A percentile compares a stretch with the other conserved stretches of the same genome.
These are phyloP conservation scores for Entomyzon cyanotis DNA, from an alignment of 2,113 vertebrate genomes.

Conservation along the genomic window DNA sequence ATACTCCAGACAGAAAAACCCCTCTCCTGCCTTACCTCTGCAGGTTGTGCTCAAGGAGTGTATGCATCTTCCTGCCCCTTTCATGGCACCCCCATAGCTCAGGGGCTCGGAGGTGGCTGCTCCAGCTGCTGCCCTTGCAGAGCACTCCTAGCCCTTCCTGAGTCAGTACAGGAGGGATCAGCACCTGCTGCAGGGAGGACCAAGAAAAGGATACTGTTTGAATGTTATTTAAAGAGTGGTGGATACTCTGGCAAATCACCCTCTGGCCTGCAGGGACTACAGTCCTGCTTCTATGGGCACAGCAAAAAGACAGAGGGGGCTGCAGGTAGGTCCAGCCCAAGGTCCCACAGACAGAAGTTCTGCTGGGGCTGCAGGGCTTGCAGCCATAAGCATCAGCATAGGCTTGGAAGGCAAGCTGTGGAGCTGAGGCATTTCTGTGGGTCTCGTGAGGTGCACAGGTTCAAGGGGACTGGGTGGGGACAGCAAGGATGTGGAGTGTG, in stretches of 20 bases:
- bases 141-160: neutral
- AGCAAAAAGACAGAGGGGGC: neutral
- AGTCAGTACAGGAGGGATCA: neutral
- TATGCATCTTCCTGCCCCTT: neutral
- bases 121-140: neutral
- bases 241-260: neutral
- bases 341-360: too few species aligned
- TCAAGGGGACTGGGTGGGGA: neutral
- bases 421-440: neutral
- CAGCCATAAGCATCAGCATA: fast-evolving
- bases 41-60: neutral
- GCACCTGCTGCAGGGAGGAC: neutral
- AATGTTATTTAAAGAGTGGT: neutral
- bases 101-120: fast-evolving
- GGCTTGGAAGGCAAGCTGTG: neutral
- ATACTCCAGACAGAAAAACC: neutral
- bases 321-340: neutral
- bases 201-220: neutral
- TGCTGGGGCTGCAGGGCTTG: neutral
- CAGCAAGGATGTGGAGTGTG: neutral
- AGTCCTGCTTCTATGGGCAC: neutral
- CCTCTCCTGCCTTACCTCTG: neutral
- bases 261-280: fast-evolving
- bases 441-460: neutral
- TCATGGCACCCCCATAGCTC: fast-evolving